phyloP scores from a whole-genome alignment of 2,888 invertebrate genomes.

The Caenorhabditis drosophilae region DNA sequence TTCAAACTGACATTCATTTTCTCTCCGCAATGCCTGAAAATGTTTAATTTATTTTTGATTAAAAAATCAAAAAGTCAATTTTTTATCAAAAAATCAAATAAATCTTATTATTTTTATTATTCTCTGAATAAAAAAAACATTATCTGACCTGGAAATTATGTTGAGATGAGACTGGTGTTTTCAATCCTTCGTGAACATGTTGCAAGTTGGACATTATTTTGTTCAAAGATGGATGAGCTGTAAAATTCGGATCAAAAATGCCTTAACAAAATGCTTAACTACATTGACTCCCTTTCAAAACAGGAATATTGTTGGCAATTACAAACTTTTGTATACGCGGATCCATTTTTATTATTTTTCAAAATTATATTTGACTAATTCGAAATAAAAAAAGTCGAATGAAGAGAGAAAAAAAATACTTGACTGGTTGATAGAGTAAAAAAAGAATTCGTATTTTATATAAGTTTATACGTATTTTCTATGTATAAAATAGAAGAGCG shows the following conservation, averaged over 20 bases:
- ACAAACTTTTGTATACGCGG: conserved; percentile 31
- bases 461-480: too few relatives aligned
- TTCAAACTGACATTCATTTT: conserved; percentile 17
- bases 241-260: conserved; percentile 17
- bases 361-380: conserved; percentile 1
- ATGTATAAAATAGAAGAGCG: too few relatives aligned
- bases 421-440: conserved; percentile 8
- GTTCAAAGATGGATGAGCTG: conserved; percentile 50
- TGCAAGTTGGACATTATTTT: conserved; percentile 42
- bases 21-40: conserved; percentile 33
- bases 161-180: conserved; percentile 32
- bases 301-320: conserved; percentile 25
- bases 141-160: conserved; percentile 39
- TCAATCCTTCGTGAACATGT: conserved; percentile 43
- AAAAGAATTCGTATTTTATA: too few relatives aligned
- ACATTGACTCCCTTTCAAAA: conserved; percentile 5
- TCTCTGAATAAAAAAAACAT: not conserved
- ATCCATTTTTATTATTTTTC: conserved; percentile 19
- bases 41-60: not conserved
- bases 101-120: not conserved
- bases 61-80: not conserved
- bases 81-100: not conserved
- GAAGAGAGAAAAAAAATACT: conserved; percentile 4
- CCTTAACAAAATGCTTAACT: not conserved
- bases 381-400: conserved; percentile 7